A percentile compares a stretch with the other conserved stretches of the same genome.
phyloP scores from a whole-genome alignment of 1,140 invertebrate genomes.

The Pemphigus obesinymphae region DNA sequence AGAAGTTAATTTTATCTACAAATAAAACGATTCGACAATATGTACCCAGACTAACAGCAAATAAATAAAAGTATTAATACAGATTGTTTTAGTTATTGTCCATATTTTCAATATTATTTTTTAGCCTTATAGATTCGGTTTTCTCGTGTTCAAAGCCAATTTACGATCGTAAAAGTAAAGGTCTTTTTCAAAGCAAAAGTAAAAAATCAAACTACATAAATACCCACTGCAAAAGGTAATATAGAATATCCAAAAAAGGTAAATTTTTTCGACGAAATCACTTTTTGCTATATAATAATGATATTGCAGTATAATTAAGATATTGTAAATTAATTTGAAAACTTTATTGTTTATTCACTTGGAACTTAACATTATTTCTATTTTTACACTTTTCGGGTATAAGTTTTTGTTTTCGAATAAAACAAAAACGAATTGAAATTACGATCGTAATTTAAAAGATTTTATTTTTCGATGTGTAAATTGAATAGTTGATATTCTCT shows the following conservation, averaged over 20 bases:
- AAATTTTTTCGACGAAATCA: background rate
- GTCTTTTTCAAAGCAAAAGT: background rate
- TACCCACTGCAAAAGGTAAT: background rate
- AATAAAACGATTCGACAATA: slow-evolving; percentile 10
- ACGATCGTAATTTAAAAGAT: background rate
- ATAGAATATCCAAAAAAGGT: background rate
- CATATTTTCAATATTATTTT: background rate
- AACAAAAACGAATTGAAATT: background rate
- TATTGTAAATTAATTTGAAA: background rate
- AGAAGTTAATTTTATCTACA: background rate
- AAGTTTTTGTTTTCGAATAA: background rate
- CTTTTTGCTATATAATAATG: background rate
- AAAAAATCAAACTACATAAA: no score
- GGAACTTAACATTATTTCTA: background rate
- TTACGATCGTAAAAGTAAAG: background rate
- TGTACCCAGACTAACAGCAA: background rate
- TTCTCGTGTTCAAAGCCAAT: background rate
- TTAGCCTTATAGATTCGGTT: background rate
- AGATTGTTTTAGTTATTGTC: background rate
- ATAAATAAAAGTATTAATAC: slow-evolving; percentile 23
- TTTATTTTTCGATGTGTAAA: background rate
- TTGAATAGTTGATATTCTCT: background rate
- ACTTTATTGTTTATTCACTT: background rate
- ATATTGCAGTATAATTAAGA: no score
- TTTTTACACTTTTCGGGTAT: background rate